Evolutionary conservation across 2,797 vertebrate genomes (phyloP).

Genomic region (Sebastolobus altivelis): DNA sequence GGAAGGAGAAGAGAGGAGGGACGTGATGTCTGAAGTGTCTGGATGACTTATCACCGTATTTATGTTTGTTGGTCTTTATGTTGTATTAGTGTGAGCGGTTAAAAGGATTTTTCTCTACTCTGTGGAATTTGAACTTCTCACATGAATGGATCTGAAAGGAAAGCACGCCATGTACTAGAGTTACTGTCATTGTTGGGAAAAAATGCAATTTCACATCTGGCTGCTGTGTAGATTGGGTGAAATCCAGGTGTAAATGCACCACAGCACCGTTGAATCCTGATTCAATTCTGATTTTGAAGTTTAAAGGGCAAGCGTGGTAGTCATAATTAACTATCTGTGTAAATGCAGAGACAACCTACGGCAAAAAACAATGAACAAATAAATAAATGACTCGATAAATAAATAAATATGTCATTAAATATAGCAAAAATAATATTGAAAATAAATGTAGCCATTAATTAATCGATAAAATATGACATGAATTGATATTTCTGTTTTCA

Average conservation of each 20-base stretch:
- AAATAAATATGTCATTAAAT: too few species aligned
- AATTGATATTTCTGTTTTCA: too few species aligned
- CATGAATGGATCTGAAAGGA: slow-evolving; percentile 25
- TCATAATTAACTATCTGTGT: not conserved
- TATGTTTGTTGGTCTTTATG: slow-evolving; percentile 47
- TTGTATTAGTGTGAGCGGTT: slow-evolving; percentile 32
- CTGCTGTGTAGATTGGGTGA: not conserved
- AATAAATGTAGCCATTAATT: too few species aligned
- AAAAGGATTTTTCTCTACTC: slow-evolving; percentile 20
- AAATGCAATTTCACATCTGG: not conserved
- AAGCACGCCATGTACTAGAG: not conserved
- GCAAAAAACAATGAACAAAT: too few species aligned
- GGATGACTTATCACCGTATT: slow-evolving; percentile 40
- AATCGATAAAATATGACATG: too few species aligned
- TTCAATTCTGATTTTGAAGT: not conserved
- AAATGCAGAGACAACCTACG: not conserved
- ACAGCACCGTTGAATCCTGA: not conserved
- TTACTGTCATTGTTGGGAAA: not conserved
- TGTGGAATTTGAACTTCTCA: slow-evolving; percentile 32
- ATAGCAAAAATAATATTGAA: too few species aligned
- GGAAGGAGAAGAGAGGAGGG: slow-evolving; percentile 4
- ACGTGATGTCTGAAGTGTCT: slow-evolving; percentile 41
- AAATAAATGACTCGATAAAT: too few species aligned
- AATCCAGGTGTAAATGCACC: not conserved
- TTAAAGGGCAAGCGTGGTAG: not conserved